A percentile compares a stretch with the other conserved stretches of the same genome.
These are phyloP conservation scores for Hirtodrosophila trivittata DNA, from an alignment of 2,888 invertebrate genomes.

Conservation along the genomic window DNA sequence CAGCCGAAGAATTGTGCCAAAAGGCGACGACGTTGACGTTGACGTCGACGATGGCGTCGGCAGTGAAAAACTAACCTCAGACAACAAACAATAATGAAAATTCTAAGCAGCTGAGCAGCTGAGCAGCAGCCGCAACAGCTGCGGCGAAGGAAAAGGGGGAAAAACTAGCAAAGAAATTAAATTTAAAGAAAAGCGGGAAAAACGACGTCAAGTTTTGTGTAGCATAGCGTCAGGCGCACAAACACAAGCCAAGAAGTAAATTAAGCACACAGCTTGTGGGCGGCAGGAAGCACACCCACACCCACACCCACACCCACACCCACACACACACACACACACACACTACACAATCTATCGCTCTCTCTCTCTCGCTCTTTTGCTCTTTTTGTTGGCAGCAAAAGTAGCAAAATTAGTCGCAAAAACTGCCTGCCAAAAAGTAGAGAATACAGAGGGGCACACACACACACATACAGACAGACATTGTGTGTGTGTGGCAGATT, in stretches of 20 bases:
- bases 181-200: constrained; percentile 67
- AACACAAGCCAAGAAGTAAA: constrained; percentile 30
- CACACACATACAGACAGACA: constrained; percentile 8
- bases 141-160: constrained; percentile 1
- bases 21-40: constrained; percentile 40
- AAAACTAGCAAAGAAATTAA: constrained; percentile 76
- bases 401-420: constrained; percentile 64
- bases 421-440: constrained; percentile 43
- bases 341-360: neutral
- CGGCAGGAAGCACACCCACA: constrained; percentile 16
- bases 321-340: neutral
- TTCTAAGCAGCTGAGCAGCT: constrained; percentile 61
- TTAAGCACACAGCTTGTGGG: constrained; percentile 26
- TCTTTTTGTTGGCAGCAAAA: constrained; percentile 35
- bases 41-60: constrained; percentile 44
- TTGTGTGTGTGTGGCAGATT: constrained; percentile 17
- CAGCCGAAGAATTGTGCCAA: constrained; percentile 71
- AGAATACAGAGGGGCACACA: constrained; percentile 11
- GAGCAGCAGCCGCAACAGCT: neutral
- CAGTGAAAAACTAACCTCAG: constrained; percentile 78
- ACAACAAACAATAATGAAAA: constrained; percentile 78
- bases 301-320: constrained; percentile 1
- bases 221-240: constrained; percentile 52
- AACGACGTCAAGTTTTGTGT: constrained; percentile 48
- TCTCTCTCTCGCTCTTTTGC: neutral